Percentiles rank a stretch among this genome's conserved stretches.
These are phyloP conservation scores for Ceratoteleas bidentatus DNA, from an alignment of 1,140 invertebrate genomes.

Conservation along the genomic window DNA sequence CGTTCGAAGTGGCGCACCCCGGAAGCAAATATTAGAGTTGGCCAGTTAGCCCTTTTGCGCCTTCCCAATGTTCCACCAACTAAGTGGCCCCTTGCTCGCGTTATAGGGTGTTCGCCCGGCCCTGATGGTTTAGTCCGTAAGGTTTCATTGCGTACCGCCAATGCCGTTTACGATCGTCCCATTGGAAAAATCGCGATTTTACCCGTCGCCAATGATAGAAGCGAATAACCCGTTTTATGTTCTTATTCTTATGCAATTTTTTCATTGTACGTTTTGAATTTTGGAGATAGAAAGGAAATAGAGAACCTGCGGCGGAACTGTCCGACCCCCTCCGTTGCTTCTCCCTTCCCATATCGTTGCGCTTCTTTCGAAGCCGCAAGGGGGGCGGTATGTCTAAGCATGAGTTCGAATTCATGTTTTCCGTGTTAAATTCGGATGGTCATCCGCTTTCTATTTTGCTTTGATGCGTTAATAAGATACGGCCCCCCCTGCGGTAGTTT, in stretches of 20 bases:
- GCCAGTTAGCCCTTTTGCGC: not conserved
- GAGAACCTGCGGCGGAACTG: not conserved
- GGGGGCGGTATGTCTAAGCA: constrained; percentile 2
- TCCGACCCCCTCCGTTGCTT: not conserved
- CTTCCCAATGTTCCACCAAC: not conserved
- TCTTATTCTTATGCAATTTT: not conserved
- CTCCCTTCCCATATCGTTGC: too few relatives aligned
- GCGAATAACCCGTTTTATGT: too few relatives aligned
- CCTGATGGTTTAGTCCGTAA: not conserved
- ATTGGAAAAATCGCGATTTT: not conserved
- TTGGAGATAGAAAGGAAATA: too few relatives aligned
- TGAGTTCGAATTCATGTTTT: not conserved
- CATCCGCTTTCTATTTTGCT: not conserved
- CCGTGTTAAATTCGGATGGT: not conserved
- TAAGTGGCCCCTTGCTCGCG: too few relatives aligned
- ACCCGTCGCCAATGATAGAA: not conserved
- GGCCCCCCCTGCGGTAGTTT: too few relatives aligned
- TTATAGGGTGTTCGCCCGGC: not conserved
- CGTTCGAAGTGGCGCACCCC: constrained; percentile 1
- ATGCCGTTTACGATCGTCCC: not conserved
- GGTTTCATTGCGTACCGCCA: not conserved
- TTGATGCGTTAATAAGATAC: too few relatives aligned
- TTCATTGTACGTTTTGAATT: constrained; percentile 1
- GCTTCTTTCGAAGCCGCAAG: not conserved
- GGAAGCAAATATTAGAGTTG: too few relatives aligned